Evolutionary conservation across 1,140 invertebrate species (phyloP), one percentile per base, ranked within the genome.

Genomic region (Magallana angulata): DNA sequence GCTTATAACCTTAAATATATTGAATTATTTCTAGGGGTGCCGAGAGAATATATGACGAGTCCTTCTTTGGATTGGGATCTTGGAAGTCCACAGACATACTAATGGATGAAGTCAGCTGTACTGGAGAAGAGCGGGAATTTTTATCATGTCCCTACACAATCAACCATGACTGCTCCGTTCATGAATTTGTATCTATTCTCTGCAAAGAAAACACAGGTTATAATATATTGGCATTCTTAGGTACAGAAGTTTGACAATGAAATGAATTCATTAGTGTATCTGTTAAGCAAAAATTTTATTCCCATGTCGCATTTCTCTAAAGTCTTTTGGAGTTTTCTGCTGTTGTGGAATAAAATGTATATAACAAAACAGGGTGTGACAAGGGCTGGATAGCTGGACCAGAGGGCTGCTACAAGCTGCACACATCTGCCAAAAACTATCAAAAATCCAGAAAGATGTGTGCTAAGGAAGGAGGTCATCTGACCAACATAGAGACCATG

Each of bases 401-500:
- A 48, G 82, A 84, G 6, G 82, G 82, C 56, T 84, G 82, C 58
- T 84, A 84, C 58, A 59, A 60, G n/a, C 58, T 84, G 12, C 57
- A 84, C 16, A 84, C 30, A 12, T 24, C 56, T 8, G 58, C 14
- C 82, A 84, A 84, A 84, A 60, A 14, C 30, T 84, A 60, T 24
- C 57, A 7, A n/a, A 30, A 84, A 56, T 16, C 59, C 24, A 30
- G 30, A 7, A 87, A 16, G 16, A 82, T 57, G 14, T 87, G 85
- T 64, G 24, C 24, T 11, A 82, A 36, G 80, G 48, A 58, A 12
- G 80, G 80, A 7, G 85, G 85, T 14, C 85, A 87, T 56, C 36
- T 87, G 48, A 80, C 81, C 58, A 87, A 82, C 76, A 82, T 87
- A 56, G 85, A 87, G 60, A 87, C 80, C 58, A 57, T 30, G 12